Evolutionary conservation across 2,113 vertebrate genomes (phyloP).

Genomic region (Megalops atlanticus): DNA sequence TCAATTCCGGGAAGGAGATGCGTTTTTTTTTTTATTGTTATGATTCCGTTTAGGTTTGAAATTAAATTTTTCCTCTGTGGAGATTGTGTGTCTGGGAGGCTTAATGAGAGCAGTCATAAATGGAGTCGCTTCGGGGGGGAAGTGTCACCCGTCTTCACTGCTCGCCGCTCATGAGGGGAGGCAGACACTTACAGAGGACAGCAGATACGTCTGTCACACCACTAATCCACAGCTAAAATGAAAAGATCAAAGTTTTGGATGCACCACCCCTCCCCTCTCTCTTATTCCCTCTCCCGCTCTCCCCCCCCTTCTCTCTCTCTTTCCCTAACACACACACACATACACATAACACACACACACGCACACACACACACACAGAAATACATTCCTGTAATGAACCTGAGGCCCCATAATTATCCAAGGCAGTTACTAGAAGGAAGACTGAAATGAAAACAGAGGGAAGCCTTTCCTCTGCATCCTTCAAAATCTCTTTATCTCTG

Average conservation of each 20-base stretch:
- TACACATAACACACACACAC: no score
- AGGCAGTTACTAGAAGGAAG: no score
- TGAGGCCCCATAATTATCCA: no score
- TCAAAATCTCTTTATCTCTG: no score
- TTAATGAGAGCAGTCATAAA: background rate
- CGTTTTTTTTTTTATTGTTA: background rate
- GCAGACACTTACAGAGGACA: background rate
- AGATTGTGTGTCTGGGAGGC: background rate
- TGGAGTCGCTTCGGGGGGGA: background rate
- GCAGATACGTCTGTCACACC: background rate
- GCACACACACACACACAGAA: no score
- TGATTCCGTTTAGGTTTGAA: background rate
- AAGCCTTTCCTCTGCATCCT: no score
- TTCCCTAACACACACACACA: background rate
- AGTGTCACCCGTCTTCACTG: background rate
- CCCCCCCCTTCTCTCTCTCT: background rate
- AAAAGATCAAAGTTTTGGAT: background rate
- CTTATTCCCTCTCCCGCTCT: background rate
- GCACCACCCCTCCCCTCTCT: no score
- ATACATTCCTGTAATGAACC: no score
- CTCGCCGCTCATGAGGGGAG: background rate
- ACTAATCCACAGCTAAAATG: background rate
- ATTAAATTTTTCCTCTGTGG: background rate
- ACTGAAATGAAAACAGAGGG: no score
- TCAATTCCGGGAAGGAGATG: background rate